Percentiles rank a stretch among this genome's conserved stretches.
phyloP scores from a whole-genome alignment of 2,797 vertebrate species.

The Chaetophractus vellerosus region DNA sequence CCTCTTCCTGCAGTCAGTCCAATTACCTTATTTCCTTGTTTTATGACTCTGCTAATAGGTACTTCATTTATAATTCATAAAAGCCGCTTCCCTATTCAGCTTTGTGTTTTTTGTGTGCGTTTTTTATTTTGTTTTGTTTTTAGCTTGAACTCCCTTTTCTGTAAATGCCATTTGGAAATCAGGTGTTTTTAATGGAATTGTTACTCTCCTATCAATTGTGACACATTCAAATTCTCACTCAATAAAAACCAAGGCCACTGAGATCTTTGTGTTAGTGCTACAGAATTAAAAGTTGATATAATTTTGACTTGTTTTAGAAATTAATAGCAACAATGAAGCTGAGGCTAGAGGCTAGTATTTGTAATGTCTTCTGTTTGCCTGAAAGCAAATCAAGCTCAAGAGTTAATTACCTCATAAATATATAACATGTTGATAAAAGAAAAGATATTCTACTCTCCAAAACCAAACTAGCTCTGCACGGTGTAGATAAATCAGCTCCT shows the following conservation, averaged over 20 bases:
- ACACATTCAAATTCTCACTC: conserved; percentile 30
- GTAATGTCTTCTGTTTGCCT: conserved; percentile 29
- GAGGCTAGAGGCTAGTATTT: neutral
- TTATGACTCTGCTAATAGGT: conserved; percentile 72
- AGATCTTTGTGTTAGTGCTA: neutral
- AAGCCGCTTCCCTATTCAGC: conserved; percentile 58
- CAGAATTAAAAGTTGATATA: conserved; percentile 32
- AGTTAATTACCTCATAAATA: neutral
- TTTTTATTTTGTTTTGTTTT: conserved; percentile 42
- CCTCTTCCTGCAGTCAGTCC: conserved; percentile 18
- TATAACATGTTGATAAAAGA: neutral
- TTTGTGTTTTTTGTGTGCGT: neutral
- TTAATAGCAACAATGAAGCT: neutral
- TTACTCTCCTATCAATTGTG: conserved; percentile 7
- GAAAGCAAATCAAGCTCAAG: neutral
- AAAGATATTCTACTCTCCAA: conserved; percentile 46
- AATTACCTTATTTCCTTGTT: conserved; percentile 79
- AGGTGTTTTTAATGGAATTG: conserved; percentile 28
- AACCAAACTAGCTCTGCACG: neutral
- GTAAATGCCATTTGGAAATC: conserved; percentile 62
- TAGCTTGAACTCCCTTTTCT: neutral
- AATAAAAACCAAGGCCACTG: conserved; percentile 16
- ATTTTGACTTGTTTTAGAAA: conserved; percentile 65
- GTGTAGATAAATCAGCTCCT: neutral
- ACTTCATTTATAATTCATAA: conserved; percentile 62